Evolutionary conservation across 1,140 invertebrate genomes (phyloP).

Genomic region (Drosophila athabasca): DNA sequence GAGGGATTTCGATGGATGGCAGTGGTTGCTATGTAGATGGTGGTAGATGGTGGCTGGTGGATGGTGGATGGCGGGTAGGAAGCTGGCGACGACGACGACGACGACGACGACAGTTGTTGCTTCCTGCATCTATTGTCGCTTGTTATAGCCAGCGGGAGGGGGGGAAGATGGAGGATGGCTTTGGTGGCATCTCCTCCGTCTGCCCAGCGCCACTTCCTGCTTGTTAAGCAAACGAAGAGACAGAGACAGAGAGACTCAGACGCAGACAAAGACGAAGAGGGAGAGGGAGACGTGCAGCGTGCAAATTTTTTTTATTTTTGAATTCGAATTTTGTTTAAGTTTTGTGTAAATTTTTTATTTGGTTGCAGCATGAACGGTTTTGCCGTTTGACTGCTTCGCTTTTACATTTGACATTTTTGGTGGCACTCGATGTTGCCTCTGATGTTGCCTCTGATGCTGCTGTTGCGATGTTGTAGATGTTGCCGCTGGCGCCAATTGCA

Average conservation of each 20-base stretch:
- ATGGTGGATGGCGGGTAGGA: slow-evolving; percentile 51
- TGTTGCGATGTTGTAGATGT: slow-evolving; percentile 3
- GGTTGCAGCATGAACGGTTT: slow-evolving; percentile 39
- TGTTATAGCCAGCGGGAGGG: slow-evolving; percentile 39
- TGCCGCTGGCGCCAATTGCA: slow-evolving; percentile 41
- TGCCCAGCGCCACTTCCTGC: slow-evolving; percentile 66
- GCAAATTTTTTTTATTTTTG: slow-evolving; percentile 74
- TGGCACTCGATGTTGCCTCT: not conserved
- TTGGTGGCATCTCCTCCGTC: slow-evolving; percentile 50
- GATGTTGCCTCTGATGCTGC: slow-evolving; percentile 7
- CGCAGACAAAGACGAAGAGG: slow-evolving; percentile 1
- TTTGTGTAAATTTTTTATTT: slow-evolving; percentile 34
- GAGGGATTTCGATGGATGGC: slow-evolving; percentile 8
- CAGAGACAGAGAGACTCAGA: no score
- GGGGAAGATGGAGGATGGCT: slow-evolving; percentile 3
- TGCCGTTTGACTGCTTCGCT: slow-evolving; percentile 43
- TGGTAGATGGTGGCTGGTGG: not conserved
- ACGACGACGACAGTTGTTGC: slow-evolving; percentile 66
- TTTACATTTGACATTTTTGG: slow-evolving; percentile 77
- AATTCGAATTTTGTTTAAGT: slow-evolving; percentile 50
- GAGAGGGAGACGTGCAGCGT: slow-evolving; percentile 47
- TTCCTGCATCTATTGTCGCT: slow-evolving; percentile 78
- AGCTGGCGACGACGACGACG: slow-evolving; percentile 48
- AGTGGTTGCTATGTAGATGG: slow-evolving; percentile 1
- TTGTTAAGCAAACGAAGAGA: slow-evolving; percentile 68